Percentiles rank a stretch among this genome's conserved stretches.
Evolutionary conservation across 2,888 invertebrate species (phyloP).

Genomic region (Mimachlamys varia): DNA sequence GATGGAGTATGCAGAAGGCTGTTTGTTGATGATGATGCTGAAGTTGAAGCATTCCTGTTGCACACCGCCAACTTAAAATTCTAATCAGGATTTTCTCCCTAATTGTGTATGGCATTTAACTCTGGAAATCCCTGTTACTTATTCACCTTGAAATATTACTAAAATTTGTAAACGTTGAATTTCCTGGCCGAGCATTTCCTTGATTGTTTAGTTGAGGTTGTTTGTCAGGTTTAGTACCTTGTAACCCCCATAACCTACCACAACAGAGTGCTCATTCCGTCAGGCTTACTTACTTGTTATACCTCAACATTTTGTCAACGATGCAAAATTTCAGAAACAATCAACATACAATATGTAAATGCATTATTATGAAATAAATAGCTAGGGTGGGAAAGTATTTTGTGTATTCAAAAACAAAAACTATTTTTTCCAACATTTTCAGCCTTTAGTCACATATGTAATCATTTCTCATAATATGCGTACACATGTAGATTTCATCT

Average conservation of each 20-base stretch:
- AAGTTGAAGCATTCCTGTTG: neutral
- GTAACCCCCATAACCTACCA: neutral
- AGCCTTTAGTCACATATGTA: too few relatives aligned
- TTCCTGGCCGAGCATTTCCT: neutral
- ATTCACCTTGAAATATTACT: neutral
- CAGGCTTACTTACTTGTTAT: neutral
- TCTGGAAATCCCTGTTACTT: neutral
- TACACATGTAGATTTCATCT: too few relatives aligned
- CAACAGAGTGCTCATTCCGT: neutral
- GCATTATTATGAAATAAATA: neutral
- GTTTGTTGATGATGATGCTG: neutral
- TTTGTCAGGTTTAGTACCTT: neutral
- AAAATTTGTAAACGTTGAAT: neutral
- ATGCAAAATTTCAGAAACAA: neutral
- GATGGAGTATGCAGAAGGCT: neutral
- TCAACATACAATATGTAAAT: neutral
- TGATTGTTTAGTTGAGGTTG: neutral
- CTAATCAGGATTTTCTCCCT: neutral
- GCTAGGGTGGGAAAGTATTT: too few relatives aligned
- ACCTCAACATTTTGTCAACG: neutral
- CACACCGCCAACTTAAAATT: neutral
- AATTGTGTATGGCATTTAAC: slow-evolving; percentile 6
- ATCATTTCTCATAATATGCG: too few relatives aligned
- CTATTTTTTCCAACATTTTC: too few relatives aligned
- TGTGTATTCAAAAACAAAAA: too few relatives aligned